Conservation (phyloP, 2,797 vertebrate genomes). For the Dallia pectoralis region DNA sequence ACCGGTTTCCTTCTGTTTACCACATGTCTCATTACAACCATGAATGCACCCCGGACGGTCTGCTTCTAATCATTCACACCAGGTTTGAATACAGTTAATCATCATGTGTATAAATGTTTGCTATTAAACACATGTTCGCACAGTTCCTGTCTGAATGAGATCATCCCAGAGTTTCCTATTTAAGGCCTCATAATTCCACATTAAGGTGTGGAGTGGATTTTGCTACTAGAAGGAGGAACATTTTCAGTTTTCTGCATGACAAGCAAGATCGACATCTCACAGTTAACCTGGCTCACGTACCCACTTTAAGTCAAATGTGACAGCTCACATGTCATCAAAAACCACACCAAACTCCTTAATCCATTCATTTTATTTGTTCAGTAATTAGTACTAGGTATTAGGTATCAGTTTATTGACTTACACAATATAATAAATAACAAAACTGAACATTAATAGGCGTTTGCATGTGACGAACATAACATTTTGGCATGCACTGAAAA, state of each 20-base stretch:
- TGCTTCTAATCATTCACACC: too few relatives aligned
- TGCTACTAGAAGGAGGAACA: too few relatives aligned
- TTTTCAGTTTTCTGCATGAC: background rate
- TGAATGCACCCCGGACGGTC: too few relatives aligned
- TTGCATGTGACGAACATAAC: slow-evolving; percentile 20
- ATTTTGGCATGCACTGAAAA: slow-evolving; percentile 43
- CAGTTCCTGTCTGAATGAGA: too few relatives aligned
- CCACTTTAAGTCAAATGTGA: background rate
- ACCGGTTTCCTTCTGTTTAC: too few relatives aligned
- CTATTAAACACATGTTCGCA: too few relatives aligned
- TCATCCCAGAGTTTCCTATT: too few relatives aligned
- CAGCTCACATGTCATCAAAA: background rate
- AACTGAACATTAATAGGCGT: slow-evolving; percentile 6
- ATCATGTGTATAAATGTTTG: too few relatives aligned
- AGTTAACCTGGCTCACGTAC: background rate
- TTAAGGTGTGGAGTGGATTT: too few relatives aligned
- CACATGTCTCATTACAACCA: too few relatives aligned
- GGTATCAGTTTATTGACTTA: slow-evolving; percentile 41
- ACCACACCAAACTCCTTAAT: background rate
- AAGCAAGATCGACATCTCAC: background rate
- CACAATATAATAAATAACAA: slow-evolving; percentile 29
- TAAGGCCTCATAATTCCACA: too few relatives aligned
- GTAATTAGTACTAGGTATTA: background rate
- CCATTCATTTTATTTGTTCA: slow-evolving; percentile 10
- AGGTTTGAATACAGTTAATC: too few relatives aligned